Conservation (phyloP, 2,888 invertebrate species). For the Lasioglossum villosulum region DNA sequence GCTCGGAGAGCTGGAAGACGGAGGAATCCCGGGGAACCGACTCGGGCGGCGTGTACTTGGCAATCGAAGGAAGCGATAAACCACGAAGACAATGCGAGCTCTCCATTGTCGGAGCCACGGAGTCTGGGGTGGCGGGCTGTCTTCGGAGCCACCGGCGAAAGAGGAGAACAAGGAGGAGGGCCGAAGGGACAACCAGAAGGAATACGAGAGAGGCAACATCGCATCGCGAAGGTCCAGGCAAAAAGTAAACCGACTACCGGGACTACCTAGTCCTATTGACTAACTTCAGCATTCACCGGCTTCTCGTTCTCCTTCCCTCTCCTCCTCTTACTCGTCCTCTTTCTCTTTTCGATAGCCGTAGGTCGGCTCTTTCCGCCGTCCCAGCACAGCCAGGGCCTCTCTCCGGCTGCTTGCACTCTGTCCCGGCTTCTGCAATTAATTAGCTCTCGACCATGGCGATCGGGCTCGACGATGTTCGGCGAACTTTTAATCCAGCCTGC, state of each 20-base stretch:
- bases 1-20: not conserved
- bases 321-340: slow-evolving; percentile 1
- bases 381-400: slow-evolving; percentile 23
- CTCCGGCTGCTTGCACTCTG: slow-evolving; percentile 56
- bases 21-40: slow-evolving; percentile 31
- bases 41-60: slow-evolving; percentile 79
- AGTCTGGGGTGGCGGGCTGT: slow-evolving; percentile 65
- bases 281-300: slow-evolving; percentile 73
- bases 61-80: slow-evolving; percentile 82
- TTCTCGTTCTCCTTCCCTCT: slow-evolving; percentile 38
- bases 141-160: slow-evolving; percentile 58
- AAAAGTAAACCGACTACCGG: slow-evolving; percentile 77
- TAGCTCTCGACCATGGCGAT: slow-evolving; percentile 78
- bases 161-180: slow-evolving; percentile 53
- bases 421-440: slow-evolving; percentile 79
- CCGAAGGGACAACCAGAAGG: slow-evolving; percentile 60
- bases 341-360: slow-evolving; percentile 14
- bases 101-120: slow-evolving; percentile 75
- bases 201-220: slow-evolving; percentile 64
- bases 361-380: not conserved
- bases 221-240: slow-evolving; percentile 72
- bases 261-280: slow-evolving; percentile 74
- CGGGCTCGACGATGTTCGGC: slow-evolving; percentile 78
- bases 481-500: slow-evolving; percentile 78
- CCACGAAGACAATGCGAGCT: slow-evolving; percentile 81